Evolutionary conservation across 1,140 invertebrate species (phyloP), one percentile per base, ranked within the genome.

Genomic region (Nasonia giraulti): DNA sequence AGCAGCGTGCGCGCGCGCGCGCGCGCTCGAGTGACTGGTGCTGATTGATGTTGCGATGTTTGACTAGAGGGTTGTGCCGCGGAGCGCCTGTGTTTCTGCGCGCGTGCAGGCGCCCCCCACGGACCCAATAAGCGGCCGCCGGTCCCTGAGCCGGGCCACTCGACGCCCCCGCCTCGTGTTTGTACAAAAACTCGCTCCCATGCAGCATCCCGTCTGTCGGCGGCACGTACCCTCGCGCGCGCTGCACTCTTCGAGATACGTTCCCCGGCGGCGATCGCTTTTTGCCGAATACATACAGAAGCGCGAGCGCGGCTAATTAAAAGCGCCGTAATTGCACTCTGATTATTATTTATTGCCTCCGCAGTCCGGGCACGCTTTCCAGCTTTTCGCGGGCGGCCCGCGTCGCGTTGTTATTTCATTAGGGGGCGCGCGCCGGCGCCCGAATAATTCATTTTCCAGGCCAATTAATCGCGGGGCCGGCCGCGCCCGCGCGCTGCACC

Each of bases 1-100:
- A n/a, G n/a, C n/a, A n/a, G 87, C 7, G 6, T 27, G 76, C 12
- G 76, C 37, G 76, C 5, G 37, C 40, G 47, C n/a, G 74, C 76
- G 20, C 27, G 31, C 88, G 89, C 87, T 91, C 90, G 90, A 91
- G 91, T 92, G 92, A 92, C 91, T 92, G 91, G 91, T 92, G 91
- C 92, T 93, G 92, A 93, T 93, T 93, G 92, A 93, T 92, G 92
- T 93, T 90, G 91, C 89, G 90, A 90, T 93, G 92, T 93, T 93
- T 93, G 91, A 91, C 90, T 91, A 93, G 92, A 93, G 92, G 92
- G 92, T 93, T 91, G 92, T 92, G 55, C 55, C 27, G 27, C 55
- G 55, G 86, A 88, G 88, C 90, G 8, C 0, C 4, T 31, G 71
- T 47, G 55, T 62, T 7, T n/a, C 17, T 7, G 50, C 50, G 50